Base-by-base conservation (phyloP, 2,888 invertebrate species). In the Lordiphosa andalusiaca region DNA sequence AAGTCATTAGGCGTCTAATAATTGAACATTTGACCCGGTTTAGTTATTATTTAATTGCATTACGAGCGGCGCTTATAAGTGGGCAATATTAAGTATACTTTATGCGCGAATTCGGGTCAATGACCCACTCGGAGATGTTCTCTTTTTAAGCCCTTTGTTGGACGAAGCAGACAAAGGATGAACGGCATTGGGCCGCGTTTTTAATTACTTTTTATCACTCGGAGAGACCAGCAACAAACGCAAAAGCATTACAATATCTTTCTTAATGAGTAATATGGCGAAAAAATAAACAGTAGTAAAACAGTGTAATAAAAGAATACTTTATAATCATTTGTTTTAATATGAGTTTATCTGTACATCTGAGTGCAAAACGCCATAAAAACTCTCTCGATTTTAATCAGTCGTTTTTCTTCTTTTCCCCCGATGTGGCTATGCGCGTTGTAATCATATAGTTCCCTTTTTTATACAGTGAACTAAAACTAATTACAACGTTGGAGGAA, bases 1-100 rank as follows among this genome's bases (percentile, higher is more conserved):
- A 41, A 56, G 62, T 61, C 65, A 75, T 84, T 80, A 84, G 75
- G 81, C 73, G 69, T 70, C 83, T 84, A 84, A 80, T 80, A 84
- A 83, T 80, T 84, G 69, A 80, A 83, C 76, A 80, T 83, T 84
- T 84, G 67, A 78, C 70, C 80, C 66, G 74, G 56, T 72, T 75
- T 69, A 70, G 75, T 69, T 69, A 65, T 69, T 69, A 59, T 84
- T 84, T 78, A 78, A 78, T 84, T 84, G 64, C 57, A 61, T 61
- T 56, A 80, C 54, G 56, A 63, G 62, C 62, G 48, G 58, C 63
- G 52, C 12, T 56, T 52, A 59, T 67, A 67, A 62, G 68, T 67
- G 58, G 51, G 61, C 57, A 42, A 75, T 60, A 72, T 30, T 30
- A 30, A 33, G 59, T 60, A 54, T 53, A 80, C 52, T 68, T 68